Evolutionary conservation across 2,888 invertebrate species (phyloP).

Genomic region (Acronicta alni): DNA sequence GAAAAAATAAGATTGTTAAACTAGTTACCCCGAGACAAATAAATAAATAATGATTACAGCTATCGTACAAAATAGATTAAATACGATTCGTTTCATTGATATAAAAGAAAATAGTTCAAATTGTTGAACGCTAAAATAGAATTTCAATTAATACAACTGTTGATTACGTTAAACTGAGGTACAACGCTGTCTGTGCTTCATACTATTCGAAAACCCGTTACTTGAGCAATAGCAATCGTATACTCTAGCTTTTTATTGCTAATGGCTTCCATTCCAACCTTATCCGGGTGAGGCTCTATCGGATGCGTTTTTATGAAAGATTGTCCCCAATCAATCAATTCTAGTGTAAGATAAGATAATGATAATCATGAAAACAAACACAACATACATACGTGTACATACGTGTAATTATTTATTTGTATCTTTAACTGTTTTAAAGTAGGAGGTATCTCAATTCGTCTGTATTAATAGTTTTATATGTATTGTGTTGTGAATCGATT

Average conservation of each 20-base stretch:
- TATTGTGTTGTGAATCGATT: too few relatives aligned
- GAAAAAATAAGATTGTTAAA: background rate
- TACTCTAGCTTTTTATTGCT: slow-evolving; percentile 18
- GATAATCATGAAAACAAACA: too few relatives aligned
- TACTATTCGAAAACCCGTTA: slow-evolving; percentile 22
- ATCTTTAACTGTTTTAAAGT: too few relatives aligned
- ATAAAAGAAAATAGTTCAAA: background rate
- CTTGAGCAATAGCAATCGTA: slow-evolving; percentile 1
- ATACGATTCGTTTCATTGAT: background rate
- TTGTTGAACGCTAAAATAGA: background rate
- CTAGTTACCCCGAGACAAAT: background rate
- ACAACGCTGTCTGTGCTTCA: slow-evolving; percentile 1
- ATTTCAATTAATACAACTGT: slow-evolving; percentile 6
- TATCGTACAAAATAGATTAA: background rate
- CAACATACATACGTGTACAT: too few relatives aligned
- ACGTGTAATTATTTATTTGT: too few relatives aligned
- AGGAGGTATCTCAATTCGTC: too few relatives aligned
- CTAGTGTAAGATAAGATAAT: too few relatives aligned
- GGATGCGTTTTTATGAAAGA: too few relatives aligned
- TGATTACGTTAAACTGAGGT: background rate
- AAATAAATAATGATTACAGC: slow-evolving; percentile 3
- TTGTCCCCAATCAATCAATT: too few relatives aligned
- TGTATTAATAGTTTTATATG: too few relatives aligned
- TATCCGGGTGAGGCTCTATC: too few relatives aligned
- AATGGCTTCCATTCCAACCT: too few relatives aligned